Evolutionary conservation across 2,113 vertebrate genomes (phyloP).

Genomic region (Rhinogobius similis): DNA sequence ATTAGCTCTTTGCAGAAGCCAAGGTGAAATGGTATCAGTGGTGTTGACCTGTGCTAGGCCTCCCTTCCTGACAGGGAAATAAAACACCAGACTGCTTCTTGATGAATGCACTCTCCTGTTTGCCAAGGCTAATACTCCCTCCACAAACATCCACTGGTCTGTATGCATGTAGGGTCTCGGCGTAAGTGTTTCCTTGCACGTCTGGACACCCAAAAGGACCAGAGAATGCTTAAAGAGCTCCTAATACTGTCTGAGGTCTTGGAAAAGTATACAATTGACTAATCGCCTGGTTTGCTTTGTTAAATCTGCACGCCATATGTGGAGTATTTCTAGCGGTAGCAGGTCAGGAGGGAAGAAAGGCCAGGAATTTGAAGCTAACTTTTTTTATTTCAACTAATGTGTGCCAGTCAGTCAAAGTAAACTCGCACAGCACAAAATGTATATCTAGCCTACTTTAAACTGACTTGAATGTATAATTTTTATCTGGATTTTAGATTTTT

Average conservation of each 20-base stretch:
- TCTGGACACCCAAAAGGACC: conserved; percentile 22
- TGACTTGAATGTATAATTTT: too few species aligned
- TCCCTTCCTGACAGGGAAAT: conserved; percentile 49
- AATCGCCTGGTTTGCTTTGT: conserved; percentile 8
- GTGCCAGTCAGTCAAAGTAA: not conserved
- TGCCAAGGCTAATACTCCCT: conserved; percentile 60
- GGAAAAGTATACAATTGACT: not conserved
- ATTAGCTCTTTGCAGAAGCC: conserved; percentile 49
- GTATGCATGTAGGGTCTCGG: not conserved
- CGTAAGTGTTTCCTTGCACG: conserved; percentile 24
- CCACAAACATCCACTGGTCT: conserved; percentile 45
- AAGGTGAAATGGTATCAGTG: conserved; percentile 43
- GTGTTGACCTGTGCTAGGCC: conserved; percentile 45
- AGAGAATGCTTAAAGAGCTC: not conserved
- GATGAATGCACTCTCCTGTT: conserved; percentile 61
- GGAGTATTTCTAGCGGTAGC: not conserved
- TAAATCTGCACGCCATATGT: conserved; percentile 2
- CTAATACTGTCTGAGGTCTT: conserved; percentile 8
- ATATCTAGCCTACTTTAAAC: too few species aligned
- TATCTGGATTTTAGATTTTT: too few species aligned
- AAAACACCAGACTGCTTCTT: conserved; percentile 35
- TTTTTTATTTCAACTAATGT: not conserved
- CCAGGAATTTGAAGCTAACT: not conserved
- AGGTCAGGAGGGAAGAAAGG: not conserved
- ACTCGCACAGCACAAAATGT: too few species aligned